phyloP scores from a whole-genome alignment of 1,140 invertebrate species.

The Gryllus bimaculatus region DNA sequence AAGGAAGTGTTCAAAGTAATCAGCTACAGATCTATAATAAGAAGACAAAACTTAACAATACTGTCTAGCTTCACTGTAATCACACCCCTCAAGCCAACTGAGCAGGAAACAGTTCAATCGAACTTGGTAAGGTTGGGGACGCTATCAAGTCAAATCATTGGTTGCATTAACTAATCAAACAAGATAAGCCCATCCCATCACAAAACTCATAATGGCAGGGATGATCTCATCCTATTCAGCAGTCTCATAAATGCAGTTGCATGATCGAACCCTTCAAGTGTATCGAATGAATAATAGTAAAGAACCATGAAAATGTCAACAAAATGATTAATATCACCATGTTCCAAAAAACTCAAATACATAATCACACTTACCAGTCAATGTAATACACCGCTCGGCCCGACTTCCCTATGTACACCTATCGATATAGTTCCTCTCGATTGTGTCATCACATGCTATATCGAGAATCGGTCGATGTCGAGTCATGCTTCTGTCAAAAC shows the following conservation, averaged over 20 bases:
- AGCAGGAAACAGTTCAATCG: too few relatives aligned
- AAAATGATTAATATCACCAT: too few relatives aligned
- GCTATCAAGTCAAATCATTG: not conserved
- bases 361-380: not conserved
- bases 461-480: not conserved
- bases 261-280: too few relatives aligned
- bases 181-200: constrained; percentile 16
- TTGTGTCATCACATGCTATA: not conserved
- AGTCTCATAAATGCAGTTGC: not conserved
- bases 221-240: constrained; percentile 15
- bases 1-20: too few relatives aligned
- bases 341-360: too few relatives aligned
- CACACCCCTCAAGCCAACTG: too few relatives aligned
- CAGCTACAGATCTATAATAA: too few relatives aligned
- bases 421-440: not conserved
- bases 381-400: not conserved
- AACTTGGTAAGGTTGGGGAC: not conserved
- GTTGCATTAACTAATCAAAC: constrained; percentile 3
- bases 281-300: too few relatives aligned
- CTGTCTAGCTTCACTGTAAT: too few relatives aligned
- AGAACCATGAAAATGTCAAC: too few relatives aligned
- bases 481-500: not conserved
- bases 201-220: constrained; percentile 17
- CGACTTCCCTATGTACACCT: not conserved
- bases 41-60: too few relatives aligned